Base-by-base conservation (phyloP, 2,797 vertebrate genomes). In the Sphaeramia orbicularis region DNA sequence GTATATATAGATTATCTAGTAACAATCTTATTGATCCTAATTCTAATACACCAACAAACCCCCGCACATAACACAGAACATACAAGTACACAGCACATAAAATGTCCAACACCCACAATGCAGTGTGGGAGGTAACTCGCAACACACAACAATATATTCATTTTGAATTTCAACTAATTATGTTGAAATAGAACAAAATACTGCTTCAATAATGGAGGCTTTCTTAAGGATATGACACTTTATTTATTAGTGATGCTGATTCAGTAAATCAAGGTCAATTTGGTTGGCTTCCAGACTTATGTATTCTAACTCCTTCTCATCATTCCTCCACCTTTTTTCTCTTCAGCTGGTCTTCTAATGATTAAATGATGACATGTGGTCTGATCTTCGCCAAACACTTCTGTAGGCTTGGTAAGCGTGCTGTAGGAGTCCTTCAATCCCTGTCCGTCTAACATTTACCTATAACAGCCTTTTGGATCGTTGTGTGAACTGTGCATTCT, bases 131-230 rank as follows among this genome's bases (percentile, higher is more conserved):
- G n/a, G n/a, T n/a, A n/a, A n/a, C n/a, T n/a, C n/a, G n/a, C n/a
- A n/a, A n/a, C n/a, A n/a, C n/a, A n/a, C n/a, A n/a, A n/a, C n/a
- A 30, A 30, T 30, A 30, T 30, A 30, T 30, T 30, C 3, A 30
- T 4, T 30, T 42, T 30, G 9, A 41, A 9, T 61, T 54, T 14
- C 27, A 30, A 30, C 27, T 30, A 30, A 30, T 30, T 30, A 30
- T 30, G 27, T 7, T 30, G 27, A 41, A 4, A 27, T 10, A 6
- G 12, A 16, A 36, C 1, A 30, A 30, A 42, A 81, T 64, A 49
- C 55, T 82, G 89, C 78, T 89, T 85, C 82, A 74, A 86, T 85
- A 68, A 72, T 82, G 66, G 72, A 76, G 76, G 62, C 42, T 76
- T 56, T 51, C 44, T 47, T 30, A 67, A 53, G 55, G 47, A 41